Evolutionary conservation across 37 sponge, comb jelly and placozoan species (phyloP).

Genomic region (Theonella swinhoei): DNA sequence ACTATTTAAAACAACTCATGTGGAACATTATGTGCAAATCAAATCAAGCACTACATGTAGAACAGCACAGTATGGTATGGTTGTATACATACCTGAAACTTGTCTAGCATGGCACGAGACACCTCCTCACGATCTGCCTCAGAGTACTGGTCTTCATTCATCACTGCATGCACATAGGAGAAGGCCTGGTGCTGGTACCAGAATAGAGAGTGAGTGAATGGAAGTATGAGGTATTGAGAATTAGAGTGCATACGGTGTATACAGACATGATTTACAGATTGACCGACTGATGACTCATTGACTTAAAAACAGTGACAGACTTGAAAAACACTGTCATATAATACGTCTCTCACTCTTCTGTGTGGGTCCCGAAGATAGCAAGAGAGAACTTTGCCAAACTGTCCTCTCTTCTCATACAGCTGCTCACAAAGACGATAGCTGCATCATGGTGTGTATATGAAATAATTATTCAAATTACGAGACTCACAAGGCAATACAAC

Average conservation of each 20-base stretch:
- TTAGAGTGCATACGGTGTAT: background rate
- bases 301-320: too few species aligned
- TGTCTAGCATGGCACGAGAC: constrained; percentile 56
- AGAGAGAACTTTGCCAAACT: constrained; percentile 81
- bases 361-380: constrained; percentile 75
- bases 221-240: background rate
- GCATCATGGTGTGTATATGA: too few species aligned
- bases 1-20: too few species aligned
- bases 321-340: too few species aligned
- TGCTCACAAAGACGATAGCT: constrained; percentile 81
- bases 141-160: constrained; percentile 73
- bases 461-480: too few species aligned
- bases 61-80: too few species aligned
- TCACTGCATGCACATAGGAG: constrained; percentile 76
- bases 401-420: constrained; percentile 72
- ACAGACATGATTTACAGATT: too few species aligned
- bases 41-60: too few species aligned
- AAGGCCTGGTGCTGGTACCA: constrained; percentile 60
- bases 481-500: too few species aligned
- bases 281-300: too few species aligned
- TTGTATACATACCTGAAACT: constrained; percentile 55
- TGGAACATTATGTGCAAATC: too few species aligned
- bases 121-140: constrained; percentile 80
- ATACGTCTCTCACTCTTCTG: constrained; percentile 51
- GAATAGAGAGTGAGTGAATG: background rate